Evolutionary conservation across 2,797 vertebrate species (phyloP).

Genomic region (Melanogrammus aeglefinus): DNA sequence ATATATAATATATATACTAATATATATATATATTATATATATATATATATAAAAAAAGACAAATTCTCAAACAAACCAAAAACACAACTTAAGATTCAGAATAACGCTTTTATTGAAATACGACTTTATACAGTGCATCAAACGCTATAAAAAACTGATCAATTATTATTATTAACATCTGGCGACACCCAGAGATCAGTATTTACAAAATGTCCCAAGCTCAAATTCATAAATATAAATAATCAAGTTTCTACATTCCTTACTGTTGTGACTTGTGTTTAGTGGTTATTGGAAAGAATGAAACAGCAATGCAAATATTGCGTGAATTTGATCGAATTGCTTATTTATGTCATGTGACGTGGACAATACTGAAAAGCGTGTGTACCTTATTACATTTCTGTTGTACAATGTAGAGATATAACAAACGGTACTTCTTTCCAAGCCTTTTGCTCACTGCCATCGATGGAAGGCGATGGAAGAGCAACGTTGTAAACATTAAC

Average conservation of each 20-base stretch:
- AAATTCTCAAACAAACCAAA: neutral
- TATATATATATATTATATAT: no score
- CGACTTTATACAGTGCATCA: conserved; percentile 53
- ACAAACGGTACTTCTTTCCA: no score
- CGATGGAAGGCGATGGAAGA: neutral
- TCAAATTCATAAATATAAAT: conserved; percentile 73
- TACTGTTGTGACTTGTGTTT: conserved; percentile 48
- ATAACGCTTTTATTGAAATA: conserved; percentile 58
- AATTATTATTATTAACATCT: conserved; percentile 15
- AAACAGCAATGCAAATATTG: neutral
- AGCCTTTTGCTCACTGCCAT: neutral
- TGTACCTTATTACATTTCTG: no score
- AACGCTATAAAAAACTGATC: no score
- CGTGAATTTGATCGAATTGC: neutral
- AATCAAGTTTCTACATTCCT: conserved; percentile 67
- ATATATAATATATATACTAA: no score
- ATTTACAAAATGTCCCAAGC: conserved; percentile 61
- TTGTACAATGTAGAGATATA: no score
- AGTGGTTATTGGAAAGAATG: conserved; percentile 54
- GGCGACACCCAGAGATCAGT: conserved; percentile 52
- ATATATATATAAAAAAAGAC: no score
- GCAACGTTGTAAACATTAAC: neutral
- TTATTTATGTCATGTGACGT: neutral
- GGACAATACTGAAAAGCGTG: no score
- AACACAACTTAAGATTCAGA: neutral